A percentile compares a stretch with the other conserved stretches of the same genome.
Conservation (phyloP, 2,113 vertebrate species). For the Columbina picui region DNA sequence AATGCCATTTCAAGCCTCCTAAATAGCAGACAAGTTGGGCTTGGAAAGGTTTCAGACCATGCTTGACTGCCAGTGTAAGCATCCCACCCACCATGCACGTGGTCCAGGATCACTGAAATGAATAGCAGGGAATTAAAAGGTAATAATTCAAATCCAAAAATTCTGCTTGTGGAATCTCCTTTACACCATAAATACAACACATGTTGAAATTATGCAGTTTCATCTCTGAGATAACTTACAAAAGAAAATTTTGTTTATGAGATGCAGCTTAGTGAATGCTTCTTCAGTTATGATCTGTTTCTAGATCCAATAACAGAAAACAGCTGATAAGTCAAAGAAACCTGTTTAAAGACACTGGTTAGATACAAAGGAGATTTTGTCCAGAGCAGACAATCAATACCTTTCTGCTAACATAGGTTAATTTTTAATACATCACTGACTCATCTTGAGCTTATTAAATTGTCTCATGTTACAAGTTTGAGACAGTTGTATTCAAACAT, state of each 20-base stretch:
- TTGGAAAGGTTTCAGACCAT: not conserved
- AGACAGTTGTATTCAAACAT: conserved; percentile 14
- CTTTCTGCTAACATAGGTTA: conserved; percentile 1
- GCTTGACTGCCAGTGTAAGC: not conserved
- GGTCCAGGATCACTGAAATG: not conserved
- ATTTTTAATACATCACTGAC: conserved; percentile 11
- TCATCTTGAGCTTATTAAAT: not conserved
- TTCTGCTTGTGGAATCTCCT: not conserved
- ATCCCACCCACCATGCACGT: accelerated
- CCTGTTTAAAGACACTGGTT: not conserved
- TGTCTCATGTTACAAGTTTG: not conserved
- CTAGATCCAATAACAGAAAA: not conserved
- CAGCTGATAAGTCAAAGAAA: not conserved
- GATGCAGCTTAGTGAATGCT: not conserved
- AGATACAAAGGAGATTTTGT: not conserved
- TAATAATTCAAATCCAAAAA: not conserved
- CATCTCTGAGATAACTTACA: not conserved
- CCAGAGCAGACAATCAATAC: not conserved
- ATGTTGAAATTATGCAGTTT: not conserved
- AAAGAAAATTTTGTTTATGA: not conserved
- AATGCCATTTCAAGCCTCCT: not conserved
- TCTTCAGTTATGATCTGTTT: not conserved
- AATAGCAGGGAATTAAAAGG: not conserved
- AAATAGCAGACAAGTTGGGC: not conserved
- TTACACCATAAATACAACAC: not conserved